Evolutionary conservation across 1,140 invertebrate species (phyloP).

Genomic region (Caenorhabditis elegans): DNA sequence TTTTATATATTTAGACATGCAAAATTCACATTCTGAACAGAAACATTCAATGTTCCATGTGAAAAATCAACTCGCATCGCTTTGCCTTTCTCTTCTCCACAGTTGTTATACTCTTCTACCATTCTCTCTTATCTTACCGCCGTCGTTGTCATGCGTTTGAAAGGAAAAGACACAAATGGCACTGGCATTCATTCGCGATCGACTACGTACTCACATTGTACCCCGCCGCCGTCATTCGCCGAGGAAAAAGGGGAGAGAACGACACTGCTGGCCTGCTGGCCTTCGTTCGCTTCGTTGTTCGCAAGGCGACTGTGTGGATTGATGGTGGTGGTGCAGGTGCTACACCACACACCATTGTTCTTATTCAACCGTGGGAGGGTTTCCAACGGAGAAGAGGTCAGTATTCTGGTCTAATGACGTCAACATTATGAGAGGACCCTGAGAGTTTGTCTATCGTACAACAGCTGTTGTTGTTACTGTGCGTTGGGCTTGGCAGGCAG

Average conservation of each 20-base stretch:
- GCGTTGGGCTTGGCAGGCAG: background rate
- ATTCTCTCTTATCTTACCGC: conserved; percentile 16
- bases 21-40: no score
- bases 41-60: no score
- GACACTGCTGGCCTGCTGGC: background rate
- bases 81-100: background rate
- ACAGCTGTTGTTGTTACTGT: background rate
- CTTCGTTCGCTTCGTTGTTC: background rate
- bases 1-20: no score
- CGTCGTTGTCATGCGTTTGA: background rate
- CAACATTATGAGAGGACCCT: background rate
- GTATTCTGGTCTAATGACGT: background rate
- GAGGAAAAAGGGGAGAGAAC: background rate
- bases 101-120: background rate
- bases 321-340: background rate
- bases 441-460: background rate
- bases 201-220: background rate
- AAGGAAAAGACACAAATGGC: background rate
- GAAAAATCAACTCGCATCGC: background rate
- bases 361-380: background rate
- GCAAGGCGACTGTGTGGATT: background rate
- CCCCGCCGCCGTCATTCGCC: conserved; percentile 9
- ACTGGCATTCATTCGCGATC: background rate
- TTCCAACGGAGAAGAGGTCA: background rate
- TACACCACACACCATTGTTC: conserved; percentile 2